A percentile compares a stretch with the other conserved stretches of the same genome.
Evolutionary conservation across 2,888 invertebrate species (phyloP).

Genomic region (Cantharis nigra): DNA sequence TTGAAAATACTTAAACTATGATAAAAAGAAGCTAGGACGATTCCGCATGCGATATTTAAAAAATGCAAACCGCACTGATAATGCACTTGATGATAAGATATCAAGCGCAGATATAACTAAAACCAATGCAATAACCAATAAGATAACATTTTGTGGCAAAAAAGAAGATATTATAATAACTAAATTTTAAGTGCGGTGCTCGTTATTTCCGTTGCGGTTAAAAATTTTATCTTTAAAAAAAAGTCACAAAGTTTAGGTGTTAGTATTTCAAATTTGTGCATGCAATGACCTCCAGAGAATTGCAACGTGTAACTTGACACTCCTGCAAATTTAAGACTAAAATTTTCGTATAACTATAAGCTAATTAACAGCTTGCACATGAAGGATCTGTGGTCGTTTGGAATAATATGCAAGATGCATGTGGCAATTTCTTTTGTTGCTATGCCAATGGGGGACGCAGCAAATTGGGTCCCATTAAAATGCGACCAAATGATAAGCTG

Average conservation of each 20-base stretch:
- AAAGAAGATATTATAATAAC: not conserved
- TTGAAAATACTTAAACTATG: not conserved
- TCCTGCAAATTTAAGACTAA: not conserved
- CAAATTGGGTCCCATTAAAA: not conserved
- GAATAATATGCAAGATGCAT: not conserved
- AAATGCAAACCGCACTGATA: not conserved
- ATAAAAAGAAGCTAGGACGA: not conserved
- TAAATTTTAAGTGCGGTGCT: not conserved
- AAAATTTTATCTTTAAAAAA: not conserved
- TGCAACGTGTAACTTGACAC: not conserved
- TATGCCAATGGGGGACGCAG: not conserved
- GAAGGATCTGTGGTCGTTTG: not conserved
- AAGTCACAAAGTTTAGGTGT: not conserved
- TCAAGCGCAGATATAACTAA: not conserved
- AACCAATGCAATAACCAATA: not conserved
- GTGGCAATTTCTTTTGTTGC: not conserved
- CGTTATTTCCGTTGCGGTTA: no score
- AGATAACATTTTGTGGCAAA: not conserved
- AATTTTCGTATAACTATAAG: not conserved
- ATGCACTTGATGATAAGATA: not conserved
- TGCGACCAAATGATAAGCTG: not conserved
- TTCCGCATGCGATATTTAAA: not conserved
- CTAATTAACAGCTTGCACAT: not conserved
- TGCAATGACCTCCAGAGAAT: not conserved
- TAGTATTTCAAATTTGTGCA: not conserved